These are phyloP conservation scores for Mus caroli DNA, from an alignment of 2,797 vertebrate species.

Conservation along the genomic window DNA sequence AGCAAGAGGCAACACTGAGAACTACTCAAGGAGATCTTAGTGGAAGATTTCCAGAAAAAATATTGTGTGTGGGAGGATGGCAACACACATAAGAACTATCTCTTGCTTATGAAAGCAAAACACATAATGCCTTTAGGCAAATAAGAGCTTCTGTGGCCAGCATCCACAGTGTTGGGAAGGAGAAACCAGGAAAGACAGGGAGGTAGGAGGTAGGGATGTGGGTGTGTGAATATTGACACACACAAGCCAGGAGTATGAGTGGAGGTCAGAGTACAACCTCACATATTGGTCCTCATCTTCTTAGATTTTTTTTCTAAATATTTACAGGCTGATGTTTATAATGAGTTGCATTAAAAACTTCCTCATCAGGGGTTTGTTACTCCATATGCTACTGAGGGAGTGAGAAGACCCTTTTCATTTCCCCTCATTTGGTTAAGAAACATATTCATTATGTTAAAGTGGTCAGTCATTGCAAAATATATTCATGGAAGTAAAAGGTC, in stretches of 20 bases:
- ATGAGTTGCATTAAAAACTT: background rate
- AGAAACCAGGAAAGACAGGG: background rate
- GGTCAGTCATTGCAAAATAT: background rate
- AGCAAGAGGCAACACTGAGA: background rate
- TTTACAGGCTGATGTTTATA: background rate
- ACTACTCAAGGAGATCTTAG: background rate
- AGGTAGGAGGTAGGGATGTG: background rate
- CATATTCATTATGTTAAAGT: background rate
- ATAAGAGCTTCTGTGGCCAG: background rate
- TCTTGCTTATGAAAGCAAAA: background rate
- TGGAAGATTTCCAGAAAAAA: background rate
- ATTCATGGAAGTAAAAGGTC: background rate
- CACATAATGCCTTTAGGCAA: background rate
- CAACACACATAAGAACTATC: background rate
- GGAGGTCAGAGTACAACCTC: too few relatives aligned
- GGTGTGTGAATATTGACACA: background rate
- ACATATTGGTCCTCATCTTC: background rate
- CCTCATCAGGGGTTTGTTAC: background rate
- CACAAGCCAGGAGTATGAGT: too few relatives aligned
- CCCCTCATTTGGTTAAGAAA: conserved; percentile 18
- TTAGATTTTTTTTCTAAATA: background rate
- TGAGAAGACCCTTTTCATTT: background rate
- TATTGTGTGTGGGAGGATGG: too few relatives aligned
- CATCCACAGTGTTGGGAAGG: background rate
- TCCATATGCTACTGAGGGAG: background rate